phyloP scores from a whole-genome alignment of 2,113 vertebrate species.

The Platycercus adscitus region DNA sequence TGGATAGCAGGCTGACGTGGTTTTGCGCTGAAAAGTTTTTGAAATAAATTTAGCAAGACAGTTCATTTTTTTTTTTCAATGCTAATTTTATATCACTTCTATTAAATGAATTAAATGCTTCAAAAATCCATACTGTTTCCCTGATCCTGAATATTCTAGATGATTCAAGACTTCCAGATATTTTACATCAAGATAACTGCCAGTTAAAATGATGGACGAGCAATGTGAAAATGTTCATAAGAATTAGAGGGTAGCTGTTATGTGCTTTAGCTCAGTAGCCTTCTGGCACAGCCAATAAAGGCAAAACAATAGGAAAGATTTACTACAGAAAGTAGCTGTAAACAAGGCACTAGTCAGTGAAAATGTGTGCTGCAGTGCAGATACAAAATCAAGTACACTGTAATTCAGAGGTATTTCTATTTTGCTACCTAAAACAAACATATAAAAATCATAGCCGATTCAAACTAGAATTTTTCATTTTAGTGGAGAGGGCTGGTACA shows the following conservation, averaged over 20 bases:
- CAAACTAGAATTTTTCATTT: not conserved
- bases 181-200: slow-evolving; percentile 22
- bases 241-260: not conserved
- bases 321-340: not conserved
- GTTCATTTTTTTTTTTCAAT: not conserved
- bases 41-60: not conserved
- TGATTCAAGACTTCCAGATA: not conserved
- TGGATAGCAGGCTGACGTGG: not conserved
- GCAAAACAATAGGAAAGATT: slow-evolving; percentile 24
- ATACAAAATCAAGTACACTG: not conserved
- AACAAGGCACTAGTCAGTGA: not conserved
- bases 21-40: not conserved
- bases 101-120: not conserved
- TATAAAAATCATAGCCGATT: not conserved
- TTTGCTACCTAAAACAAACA: not conserved
- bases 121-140: not conserved
- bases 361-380: not conserved
- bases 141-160: not conserved
- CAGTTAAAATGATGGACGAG: slow-evolving; percentile 24
- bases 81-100: not conserved
- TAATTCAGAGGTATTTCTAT: not conserved
- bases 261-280: not conserved
- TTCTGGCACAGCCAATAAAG: slow-evolving; percentile 27
- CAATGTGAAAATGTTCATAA: not conserved
- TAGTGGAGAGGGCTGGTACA: not conserved